Conservation (phyloP, 1,140 invertebrate species). For the Orussus abietinus region DNA sequence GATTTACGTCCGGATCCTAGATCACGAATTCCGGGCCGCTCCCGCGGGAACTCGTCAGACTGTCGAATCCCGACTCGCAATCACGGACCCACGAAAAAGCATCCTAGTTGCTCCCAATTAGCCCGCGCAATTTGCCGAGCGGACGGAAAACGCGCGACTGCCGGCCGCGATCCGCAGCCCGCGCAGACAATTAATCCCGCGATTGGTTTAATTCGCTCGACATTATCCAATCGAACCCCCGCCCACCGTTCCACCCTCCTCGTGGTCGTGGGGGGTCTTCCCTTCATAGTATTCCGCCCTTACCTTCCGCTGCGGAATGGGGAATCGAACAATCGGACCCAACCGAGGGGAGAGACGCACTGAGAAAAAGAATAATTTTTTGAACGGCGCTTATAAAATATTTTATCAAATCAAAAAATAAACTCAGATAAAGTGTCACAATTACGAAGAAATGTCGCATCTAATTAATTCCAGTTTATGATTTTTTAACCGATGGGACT, state of each 20-base stretch:
- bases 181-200: conserved; percentile 39
- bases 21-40: conserved; percentile 2
- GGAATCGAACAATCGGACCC: conserved; percentile 33
- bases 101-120: conserved; percentile 36
- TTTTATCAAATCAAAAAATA: too few relatives aligned
- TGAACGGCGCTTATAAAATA: too few relatives aligned
- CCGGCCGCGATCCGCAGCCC: conserved; percentile 5
- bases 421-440: too few relatives aligned
- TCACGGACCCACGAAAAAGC: conserved; percentile 12
- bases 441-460: too few relatives aligned
- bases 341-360: conserved; percentile 18
- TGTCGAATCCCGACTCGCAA: conserved; percentile 5
- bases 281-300: not conserved
- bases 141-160: conserved; percentile 21
- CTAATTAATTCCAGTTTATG: too few relatives aligned
- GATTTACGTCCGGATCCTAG: not conserved
- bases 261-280: conserved; percentile 2
- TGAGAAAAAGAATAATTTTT: too few relatives aligned
- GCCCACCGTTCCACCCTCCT: conserved; percentile 8
- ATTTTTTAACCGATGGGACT: too few relatives aligned
- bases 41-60: not conserved
- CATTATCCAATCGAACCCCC: conserved; percentile 39
- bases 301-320: conserved; percentile 10
- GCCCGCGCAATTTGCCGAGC: conserved; percentile 32
- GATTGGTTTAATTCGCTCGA: conserved; percentile 41